Evolutionary conservation across 1,140 invertebrate species (phyloP), one percentile per base, ranked within the genome.

Genomic region (Lepeophtheirus salmonis): DNA sequence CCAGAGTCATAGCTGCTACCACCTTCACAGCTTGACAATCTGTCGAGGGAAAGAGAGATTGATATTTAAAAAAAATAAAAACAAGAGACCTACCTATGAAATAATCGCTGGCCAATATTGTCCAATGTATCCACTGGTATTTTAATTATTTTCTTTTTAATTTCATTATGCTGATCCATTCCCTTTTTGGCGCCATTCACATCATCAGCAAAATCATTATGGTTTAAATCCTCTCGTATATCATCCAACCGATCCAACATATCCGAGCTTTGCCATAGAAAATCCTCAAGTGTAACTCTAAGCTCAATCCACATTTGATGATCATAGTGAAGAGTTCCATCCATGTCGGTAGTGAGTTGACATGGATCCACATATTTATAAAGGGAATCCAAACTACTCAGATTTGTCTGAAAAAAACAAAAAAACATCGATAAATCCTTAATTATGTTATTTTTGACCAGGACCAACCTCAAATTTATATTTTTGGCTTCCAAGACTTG

Each of bases 231-330:
- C 70, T 92, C 86, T 68, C 90, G 83, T 50, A 89, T 73, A 69
- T 89, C 86, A 67, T 96, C 90, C 49, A 96, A 75, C 57, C 88
- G 79, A 70, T 92, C 88, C 30, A 94, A 75, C 62, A 96, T 75
- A 70, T 96, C 91, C 22, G 83, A 82, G 1, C 89, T 84, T 75
- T 92, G 88, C 86, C 88, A 94, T 58, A 86, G 82, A 70, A 96
- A 90, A 69, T 94, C 89, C 74, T 97, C 92, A 62, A 95, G 78
- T 56, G 86, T 86, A 72, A 95, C 71, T 73, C 92, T 78, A 23
- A 89, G 81, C 67, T 97, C 89, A 64, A 96, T 88, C 92, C 92
- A 98, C 67, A 89, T 85, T 64, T 85, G 79, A 75, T 97, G 90
- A 71, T 97, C 89, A 74, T 97, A 98, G 65, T 82, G 80, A 63